These are phyloP conservation scores for Drosophila nigritarsus DNA, from an alignment of 2,888 invertebrate species.

Conservation along the genomic window DNA sequence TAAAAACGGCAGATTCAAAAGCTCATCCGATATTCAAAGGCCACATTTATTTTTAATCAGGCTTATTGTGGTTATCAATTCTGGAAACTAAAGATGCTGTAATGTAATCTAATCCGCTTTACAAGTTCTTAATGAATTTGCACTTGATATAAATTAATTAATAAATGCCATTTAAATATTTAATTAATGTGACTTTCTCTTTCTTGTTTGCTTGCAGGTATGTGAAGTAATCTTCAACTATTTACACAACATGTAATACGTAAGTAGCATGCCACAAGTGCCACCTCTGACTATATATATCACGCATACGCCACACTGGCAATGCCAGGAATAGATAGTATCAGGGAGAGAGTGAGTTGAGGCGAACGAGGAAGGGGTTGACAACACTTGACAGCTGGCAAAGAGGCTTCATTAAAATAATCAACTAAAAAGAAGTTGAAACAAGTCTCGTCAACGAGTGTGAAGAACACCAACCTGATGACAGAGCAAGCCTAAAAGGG, in stretches of 20 bases:
- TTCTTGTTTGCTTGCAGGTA: constrained; percentile 67
- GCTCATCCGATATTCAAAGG: background rate
- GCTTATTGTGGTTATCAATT: background rate
- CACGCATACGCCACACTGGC: constrained; percentile 40
- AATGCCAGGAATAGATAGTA: background rate
- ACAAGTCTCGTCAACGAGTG: constrained; percentile 38
- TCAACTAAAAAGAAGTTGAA: constrained; percentile 54
- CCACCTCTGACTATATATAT: constrained; percentile 18
- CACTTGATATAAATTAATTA: background rate
- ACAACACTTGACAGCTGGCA: constrained; percentile 39
- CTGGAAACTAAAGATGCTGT: background rate
- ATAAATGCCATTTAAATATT: constrained; percentile 9
- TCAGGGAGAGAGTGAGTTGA: background rate
- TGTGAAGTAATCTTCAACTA: constrained; percentile 45
- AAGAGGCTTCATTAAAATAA: constrained; percentile 69
- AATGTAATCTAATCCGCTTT: background rate
- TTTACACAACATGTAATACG: constrained; percentile 27
- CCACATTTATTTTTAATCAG: background rate
- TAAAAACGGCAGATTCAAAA: background rate
- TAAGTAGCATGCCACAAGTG: constrained; percentile 57
- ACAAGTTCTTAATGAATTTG: background rate
- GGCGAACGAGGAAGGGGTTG: background rate
- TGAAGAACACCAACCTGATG: constrained; percentile 35
- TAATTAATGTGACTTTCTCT: constrained; percentile 41
- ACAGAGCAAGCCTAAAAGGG: constrained; percentile 36